phyloP scores from a whole-genome alignment of 2,888 invertebrate species.

The Thysanoteuthis rhombus region DNA sequence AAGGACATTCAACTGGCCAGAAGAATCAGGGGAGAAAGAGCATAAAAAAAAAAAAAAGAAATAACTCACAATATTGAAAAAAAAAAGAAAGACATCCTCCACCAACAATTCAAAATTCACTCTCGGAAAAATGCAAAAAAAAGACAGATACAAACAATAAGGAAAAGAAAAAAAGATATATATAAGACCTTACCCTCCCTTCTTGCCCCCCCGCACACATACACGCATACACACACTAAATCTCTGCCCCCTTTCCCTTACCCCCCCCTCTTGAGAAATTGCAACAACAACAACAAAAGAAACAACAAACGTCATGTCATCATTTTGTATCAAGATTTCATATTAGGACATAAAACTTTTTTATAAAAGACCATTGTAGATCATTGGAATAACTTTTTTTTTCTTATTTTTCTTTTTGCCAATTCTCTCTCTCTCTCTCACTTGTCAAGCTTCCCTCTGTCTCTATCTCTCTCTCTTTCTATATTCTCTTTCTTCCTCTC shows the following conservation, averaged over 20 bases:
- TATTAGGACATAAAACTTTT: constrained; percentile 32
- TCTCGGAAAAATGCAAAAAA: neutral
- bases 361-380: constrained; percentile 32
- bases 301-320: constrained; percentile 27
- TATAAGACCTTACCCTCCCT: no score
- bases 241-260: neutral
- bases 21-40: constrained; percentile 93
- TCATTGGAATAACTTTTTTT: constrained; percentile 30
- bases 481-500: neutral
- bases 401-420: neutral
- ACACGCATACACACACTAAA: neutral
- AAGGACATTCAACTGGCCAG: constrained; percentile 96
- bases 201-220: no score
- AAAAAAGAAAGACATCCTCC: constrained; percentile 15
- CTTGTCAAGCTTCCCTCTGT: constrained; percentile 13
- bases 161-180: no score
- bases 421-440: neutral
- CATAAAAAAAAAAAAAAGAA: constrained; percentile 47
- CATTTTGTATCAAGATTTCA: constrained; percentile 32
- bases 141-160: neutral
- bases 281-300: neutral
- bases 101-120: neutral
- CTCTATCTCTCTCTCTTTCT: neutral
- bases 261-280: neutral
- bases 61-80: neutral